Conservation (phyloP, 2,888 invertebrate genomes). For the Drosophila rubida region DNA sequence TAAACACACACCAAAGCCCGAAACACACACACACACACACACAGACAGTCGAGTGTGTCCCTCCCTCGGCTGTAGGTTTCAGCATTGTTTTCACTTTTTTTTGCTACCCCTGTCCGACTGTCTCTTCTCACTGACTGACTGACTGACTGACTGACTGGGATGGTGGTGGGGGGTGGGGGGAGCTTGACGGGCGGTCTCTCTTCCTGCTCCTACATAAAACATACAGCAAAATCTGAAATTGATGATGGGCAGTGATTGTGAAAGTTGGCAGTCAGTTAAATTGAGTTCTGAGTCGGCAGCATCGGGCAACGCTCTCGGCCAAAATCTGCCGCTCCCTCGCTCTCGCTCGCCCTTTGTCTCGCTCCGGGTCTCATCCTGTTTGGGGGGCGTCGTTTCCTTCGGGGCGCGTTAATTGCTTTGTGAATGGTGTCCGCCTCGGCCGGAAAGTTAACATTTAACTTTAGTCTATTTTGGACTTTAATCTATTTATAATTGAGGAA, state of each 20-base stretch:
- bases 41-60: slow-evolving; percentile 5
- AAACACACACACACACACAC: slow-evolving; percentile 25
- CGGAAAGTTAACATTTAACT: slow-evolving; percentile 79
- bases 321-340: neutral
- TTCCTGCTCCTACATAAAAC: slow-evolving; percentile 70
- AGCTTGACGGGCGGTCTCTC: slow-evolving; percentile 22
- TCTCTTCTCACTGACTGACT: slow-evolving; percentile 43
- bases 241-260: slow-evolving; percentile 81
- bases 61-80: slow-evolving; percentile 19
- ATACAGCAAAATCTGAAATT: slow-evolving; percentile 81
- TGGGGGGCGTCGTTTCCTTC: slow-evolving; percentile 40
- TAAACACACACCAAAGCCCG: slow-evolving; percentile 60
- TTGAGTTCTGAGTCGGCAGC: slow-evolving; percentile 64
- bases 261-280: slow-evolving; percentile 80
- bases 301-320: slow-evolving; percentile 46
- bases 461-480: slow-evolving; percentile 80
- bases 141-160: slow-evolving; percentile 20
- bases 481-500: slow-evolving; percentile 79
- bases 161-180: slow-evolving; percentile 3
- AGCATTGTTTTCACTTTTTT: slow-evolving; percentile 76
- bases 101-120: slow-evolving; percentile 24
- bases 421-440: slow-evolving; percentile 79
- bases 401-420: slow-evolving; percentile 79
- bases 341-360: neutral
- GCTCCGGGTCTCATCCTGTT: slow-evolving; percentile 15